phyloP scores from a whole-genome alignment of 2,113 vertebrate species.

The Opisthocomus hoazin region DNA sequence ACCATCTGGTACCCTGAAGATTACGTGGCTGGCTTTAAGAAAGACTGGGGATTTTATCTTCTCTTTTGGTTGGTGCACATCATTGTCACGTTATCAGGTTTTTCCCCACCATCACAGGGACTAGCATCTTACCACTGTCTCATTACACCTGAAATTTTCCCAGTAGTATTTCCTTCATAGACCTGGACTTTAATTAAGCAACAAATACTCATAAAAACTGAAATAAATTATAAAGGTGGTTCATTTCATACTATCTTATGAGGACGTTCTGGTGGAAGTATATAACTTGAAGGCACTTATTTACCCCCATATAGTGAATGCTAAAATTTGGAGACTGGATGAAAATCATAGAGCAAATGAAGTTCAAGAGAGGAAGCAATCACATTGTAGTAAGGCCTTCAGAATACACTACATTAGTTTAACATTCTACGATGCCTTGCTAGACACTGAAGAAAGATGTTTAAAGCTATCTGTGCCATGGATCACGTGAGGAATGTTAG shows the following conservation, averaged over 20 bases:
- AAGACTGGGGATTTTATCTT: not conserved
- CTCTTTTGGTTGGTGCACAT: not conserved
- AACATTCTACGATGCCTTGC: not conserved
- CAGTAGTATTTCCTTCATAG: not conserved
- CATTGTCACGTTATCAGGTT: not conserved
- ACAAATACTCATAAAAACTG: not conserved
- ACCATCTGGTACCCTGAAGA: not conserved
- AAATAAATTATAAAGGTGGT: not conserved
- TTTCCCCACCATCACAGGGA: not conserved
- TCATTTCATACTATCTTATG: not conserved
- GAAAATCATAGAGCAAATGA: not conserved
- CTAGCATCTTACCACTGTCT: not conserved
- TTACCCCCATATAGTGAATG: not conserved
- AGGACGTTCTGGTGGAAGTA: not conserved
- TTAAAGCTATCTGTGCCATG: not conserved
- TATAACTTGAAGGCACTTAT: not conserved
- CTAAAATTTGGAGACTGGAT: not conserved
- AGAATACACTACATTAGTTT: not conserved
- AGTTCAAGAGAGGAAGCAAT: not conserved
- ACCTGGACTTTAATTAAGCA: not conserved
- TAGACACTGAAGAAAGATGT: not conserved
- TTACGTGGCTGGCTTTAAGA: not conserved
- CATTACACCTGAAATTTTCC: not conserved
- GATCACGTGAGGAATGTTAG: fast-evolving
- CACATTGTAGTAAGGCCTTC: not conserved